Evolutionary conservation across 2,888 invertebrate genomes (phyloP).

Genomic region (Parapristionchus giblindavisi): DNA sequence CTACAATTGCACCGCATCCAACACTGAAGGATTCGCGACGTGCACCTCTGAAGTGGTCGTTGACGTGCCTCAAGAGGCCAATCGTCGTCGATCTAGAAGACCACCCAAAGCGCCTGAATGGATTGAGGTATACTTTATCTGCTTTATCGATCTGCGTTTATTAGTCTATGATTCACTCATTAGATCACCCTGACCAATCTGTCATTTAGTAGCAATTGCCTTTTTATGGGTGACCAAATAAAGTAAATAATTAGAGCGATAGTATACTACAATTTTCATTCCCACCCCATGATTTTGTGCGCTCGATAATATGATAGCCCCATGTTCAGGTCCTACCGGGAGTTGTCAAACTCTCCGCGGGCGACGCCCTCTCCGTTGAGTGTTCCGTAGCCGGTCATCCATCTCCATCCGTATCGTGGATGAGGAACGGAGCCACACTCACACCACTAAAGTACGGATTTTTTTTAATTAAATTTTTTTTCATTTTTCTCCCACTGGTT

Average conservation of each 20-base stretch:
- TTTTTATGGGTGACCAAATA: too few species aligned
- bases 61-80: background rate
- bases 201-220: too few species aligned
- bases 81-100: conserved; percentile 23
- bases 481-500: background rate
- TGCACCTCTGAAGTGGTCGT: conserved; percentile 63
- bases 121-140: too few species aligned
- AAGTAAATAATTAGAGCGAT: too few species aligned
- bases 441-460: too few species aligned
- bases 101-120: conserved; percentile 35
- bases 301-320: too few species aligned
- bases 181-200: too few species aligned
- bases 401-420: conserved; percentile 63
- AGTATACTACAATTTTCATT: too few species aligned
- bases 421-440: conserved; percentile 59
- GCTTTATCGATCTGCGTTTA: too few species aligned
- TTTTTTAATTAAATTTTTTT: conserved; percentile 47
- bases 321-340: conserved; percentile 28
- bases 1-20: conserved; percentile 69
- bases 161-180: too few species aligned
- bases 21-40: conserved; percentile 65
- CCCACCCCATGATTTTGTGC: too few species aligned
- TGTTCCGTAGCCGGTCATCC: conserved; percentile 67
- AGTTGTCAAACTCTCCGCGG: conserved; percentile 39
- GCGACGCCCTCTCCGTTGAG: conserved; percentile 63